Evolutionary conservation across 2,113 vertebrate species (phyloP), one percentile per base, ranked within the genome.

Genomic region (Malurus melanocephalus): DNA sequence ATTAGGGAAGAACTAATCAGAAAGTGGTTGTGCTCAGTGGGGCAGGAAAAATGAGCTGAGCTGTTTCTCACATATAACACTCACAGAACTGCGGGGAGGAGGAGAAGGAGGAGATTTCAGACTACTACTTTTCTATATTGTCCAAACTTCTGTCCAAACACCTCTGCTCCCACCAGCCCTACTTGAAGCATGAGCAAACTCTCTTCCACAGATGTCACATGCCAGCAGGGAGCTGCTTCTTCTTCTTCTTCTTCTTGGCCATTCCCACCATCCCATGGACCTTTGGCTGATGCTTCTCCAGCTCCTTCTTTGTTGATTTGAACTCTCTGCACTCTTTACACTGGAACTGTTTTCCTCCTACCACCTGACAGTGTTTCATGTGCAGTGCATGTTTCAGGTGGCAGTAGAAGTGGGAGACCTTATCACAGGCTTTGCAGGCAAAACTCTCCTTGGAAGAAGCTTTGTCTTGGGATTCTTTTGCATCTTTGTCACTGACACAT

Each of bases 101-200:
- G 21, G n/a, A 72, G 33, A 40, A 73, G 33, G 49, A 73, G 10
- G 6, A 80, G 56, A 49, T 48, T 80, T 77, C 73, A 80, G 57
- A 42, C 16, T 35, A 9, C 33, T 35, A 10, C 11, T 80, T 88
- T 16, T 42, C 30, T 30, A 18, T 16, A 11, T 13, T n/a, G 19
- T 27, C 51, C 80, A 71, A 32, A n/a, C 16, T 72, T 45, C 30
- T 28, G 8, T 30, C 42, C 48, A 40, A 84, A 51, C 16, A 38
- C 3, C 20, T 30, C 38, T 48, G 22, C 23, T 87, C 19, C 52
- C 59, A 72, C 38, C 48, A 87, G 11, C 11, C 10, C 89, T 48
- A 98, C 98, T 98, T 96, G 98, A 99, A 8, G 98, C 97, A 30
- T 98, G 98, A 81, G 98, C 98, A 67, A 99, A 99, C 97, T 52